Conservation (phyloP, 2,888 invertebrate species). For the Leptinotarsa rubiginosa region DNA sequence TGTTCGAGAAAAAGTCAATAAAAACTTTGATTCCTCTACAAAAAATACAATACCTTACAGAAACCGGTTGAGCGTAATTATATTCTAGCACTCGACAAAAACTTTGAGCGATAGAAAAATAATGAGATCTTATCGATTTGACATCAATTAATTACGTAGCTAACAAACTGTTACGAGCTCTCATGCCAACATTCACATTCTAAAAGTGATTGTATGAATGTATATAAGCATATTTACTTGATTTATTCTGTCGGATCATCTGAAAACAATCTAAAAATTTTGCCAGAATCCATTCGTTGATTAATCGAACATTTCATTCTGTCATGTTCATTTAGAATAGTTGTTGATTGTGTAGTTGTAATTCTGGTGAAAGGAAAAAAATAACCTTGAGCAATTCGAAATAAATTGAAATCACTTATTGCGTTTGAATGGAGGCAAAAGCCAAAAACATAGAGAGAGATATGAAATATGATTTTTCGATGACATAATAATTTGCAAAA, state of each 20-base stretch:
- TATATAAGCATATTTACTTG: constrained; percentile 15
- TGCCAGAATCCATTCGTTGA: constrained; percentile 30
- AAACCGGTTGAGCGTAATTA: no score
- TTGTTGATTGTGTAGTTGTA: neutral
- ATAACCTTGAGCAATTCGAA: no score
- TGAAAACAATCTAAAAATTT: constrained; percentile 12
- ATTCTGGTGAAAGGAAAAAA: no score
- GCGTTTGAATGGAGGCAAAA: no score
- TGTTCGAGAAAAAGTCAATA: no score
- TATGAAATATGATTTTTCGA: no score
- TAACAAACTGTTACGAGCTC: neutral
- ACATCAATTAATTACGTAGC: neutral
- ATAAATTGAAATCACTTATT: no score
- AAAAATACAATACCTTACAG: no score
- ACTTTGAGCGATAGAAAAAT: neutral
- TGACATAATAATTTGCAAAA: no score
- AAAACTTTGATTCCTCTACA: no score
- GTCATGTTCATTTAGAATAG: constrained; percentile 14
- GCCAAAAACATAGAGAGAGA: no score
- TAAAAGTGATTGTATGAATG: neutral
- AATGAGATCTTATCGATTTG: neutral
- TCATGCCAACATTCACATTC: neutral
- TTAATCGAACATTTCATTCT: constrained; percentile 37
- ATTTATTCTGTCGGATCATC: neutral
- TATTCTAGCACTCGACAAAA: neutral